A percentile compares a stretch with the other conserved stretches of the same genome.
Conservation (phyloP, 2,888 invertebrate genomes). For the Xestoiulus laeticollis region DNA sequence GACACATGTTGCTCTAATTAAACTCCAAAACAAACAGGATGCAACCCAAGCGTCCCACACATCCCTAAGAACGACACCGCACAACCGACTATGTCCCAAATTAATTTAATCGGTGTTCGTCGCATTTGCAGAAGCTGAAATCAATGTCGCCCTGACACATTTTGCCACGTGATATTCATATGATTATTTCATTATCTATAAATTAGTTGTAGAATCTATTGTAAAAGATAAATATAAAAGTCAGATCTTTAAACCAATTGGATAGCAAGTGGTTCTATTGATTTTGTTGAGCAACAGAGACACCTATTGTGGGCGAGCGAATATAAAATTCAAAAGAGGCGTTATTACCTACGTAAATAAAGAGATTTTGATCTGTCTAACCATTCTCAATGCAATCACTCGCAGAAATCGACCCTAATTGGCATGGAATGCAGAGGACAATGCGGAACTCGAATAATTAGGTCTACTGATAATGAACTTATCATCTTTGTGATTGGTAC, state of each 20-base stretch:
- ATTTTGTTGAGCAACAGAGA: background rate
- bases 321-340: background rate
- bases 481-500: too few relatives aligned
- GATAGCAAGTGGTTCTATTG: background rate
- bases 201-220: background rate
- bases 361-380: background rate
- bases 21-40: background rate
- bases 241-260: background rate
- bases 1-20: background rate
- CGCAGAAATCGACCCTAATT: background rate
- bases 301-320: background rate
- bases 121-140: background rate
- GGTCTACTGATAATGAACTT: background rate
- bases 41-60: background rate
- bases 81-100: background rate
- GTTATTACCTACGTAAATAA: background rate
- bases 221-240: background rate
- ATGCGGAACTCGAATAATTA: background rate
- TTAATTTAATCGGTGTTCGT: background rate
- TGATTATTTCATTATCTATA: conserved; percentile 1
- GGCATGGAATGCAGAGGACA: background rate
- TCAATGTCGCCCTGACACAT: background rate
- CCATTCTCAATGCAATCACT: background rate
- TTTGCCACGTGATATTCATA: background rate
- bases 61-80: background rate